Percentiles rank a stretch among this genome's conserved stretches.
phyloP scores from a whole-genome alignment of 2,113 vertebrate species.

The Catharus bicknelli region DNA sequence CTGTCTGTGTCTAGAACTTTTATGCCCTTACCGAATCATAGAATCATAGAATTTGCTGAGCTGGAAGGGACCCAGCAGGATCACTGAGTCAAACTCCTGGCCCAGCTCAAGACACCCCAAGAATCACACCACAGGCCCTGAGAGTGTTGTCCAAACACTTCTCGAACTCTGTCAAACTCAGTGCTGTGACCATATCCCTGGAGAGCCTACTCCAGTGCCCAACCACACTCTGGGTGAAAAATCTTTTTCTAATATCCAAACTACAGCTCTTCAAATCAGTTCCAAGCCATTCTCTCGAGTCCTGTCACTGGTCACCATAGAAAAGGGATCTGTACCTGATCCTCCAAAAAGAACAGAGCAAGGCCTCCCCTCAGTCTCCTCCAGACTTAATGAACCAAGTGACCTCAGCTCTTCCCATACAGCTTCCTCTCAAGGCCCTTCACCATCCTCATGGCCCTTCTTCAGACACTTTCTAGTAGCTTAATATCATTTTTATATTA shows the following conservation, averaged over 20 bases:
- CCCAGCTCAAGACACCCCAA: not conserved
- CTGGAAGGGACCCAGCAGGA: not conserved
- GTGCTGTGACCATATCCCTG: not conserved
- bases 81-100: not conserved
- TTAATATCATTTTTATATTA: fast-evolving
- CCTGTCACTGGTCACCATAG: not conserved
- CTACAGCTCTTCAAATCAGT: not conserved
- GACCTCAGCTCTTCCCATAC: fast-evolving
- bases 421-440: not conserved
- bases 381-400: not conserved
- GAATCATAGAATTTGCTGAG: not conserved
- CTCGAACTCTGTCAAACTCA: not conserved
- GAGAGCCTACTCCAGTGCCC: not conserved
- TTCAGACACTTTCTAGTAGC: fast-evolving
- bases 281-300: fast-evolving
- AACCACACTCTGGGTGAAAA: not conserved
- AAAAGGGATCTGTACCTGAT: not conserved
- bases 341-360: not conserved
- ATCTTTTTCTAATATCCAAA: not conserved
- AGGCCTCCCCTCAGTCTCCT: not conserved
- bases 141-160: not conserved
- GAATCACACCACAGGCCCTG: not conserved
- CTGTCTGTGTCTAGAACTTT: not conserved
- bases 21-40: not conserved
- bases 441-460: fast-evolving